phyloP scores from a whole-genome alignment of 2,797 vertebrate genomes.

The Setipinna tenuifilis region DNA sequence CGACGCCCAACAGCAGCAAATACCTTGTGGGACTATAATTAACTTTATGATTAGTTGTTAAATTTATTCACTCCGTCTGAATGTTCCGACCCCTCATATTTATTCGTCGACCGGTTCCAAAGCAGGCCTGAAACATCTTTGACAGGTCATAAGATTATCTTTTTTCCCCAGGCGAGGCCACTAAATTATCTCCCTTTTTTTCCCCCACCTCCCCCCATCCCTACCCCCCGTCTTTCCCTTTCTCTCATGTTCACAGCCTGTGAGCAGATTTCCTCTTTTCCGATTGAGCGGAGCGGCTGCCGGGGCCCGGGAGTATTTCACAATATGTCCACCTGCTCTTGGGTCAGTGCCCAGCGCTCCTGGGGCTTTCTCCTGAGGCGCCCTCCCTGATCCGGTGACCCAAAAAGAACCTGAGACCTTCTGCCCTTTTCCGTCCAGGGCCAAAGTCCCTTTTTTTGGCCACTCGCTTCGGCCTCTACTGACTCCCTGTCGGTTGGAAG shows the following conservation, averaged over 20 bases:
- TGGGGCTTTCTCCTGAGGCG: no score
- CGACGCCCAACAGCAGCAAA: conserved; percentile 6
- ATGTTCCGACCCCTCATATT: neutral
- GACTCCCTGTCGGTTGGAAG: no score
- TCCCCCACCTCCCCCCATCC: no score
- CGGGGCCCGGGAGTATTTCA: neutral
- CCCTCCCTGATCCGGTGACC: conserved; percentile 36
- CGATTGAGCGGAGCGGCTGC: neutral
- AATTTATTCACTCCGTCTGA: neutral
- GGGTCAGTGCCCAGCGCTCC: neutral
- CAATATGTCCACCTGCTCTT: conserved; percentile 15
- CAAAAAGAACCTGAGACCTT: conserved; percentile 40
- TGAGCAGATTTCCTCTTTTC: conserved; percentile 21
- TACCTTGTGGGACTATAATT: conserved; percentile 15
- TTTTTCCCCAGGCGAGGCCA: neutral
- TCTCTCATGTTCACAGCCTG: neutral
- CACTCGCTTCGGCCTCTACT: no score
- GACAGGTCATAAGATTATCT: conserved; percentile 20
- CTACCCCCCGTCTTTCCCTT: neutral
- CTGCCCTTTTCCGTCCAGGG: conserved; percentile 9
- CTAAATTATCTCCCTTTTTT: neutral
- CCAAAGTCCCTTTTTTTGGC: neutral
- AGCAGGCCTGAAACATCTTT: conserved; percentile 16
- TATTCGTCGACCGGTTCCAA: neutral
- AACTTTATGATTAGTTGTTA: conserved; percentile 24